These are phyloP conservation scores for Eumeta japonica DNA, from an alignment of 1,140 invertebrate genomes.

Conservation along the genomic window DNA sequence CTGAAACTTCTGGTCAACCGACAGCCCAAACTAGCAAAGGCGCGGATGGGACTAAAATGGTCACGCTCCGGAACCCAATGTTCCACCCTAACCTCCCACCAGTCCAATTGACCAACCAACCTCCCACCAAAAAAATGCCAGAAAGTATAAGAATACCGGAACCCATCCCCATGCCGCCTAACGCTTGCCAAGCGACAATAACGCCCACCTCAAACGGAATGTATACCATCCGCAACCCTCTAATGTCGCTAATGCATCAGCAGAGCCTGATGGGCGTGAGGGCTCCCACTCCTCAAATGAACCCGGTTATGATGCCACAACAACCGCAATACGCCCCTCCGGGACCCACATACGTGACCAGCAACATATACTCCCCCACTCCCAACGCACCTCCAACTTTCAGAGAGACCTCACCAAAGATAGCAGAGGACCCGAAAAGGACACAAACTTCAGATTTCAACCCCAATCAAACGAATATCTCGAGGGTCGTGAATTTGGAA, in stretches of 20 bases:
- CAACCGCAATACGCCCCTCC: slow-evolving; percentile 35
- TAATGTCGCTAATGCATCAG: slow-evolving; percentile 55
- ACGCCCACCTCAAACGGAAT: slow-evolving; percentile 60
- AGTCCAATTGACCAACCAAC: slow-evolving; percentile 38
- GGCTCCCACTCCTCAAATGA: slow-evolving; percentile 17
- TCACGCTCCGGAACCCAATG: slow-evolving; percentile 74
- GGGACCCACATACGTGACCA: background rate
- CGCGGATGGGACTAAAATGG: slow-evolving; percentile 63
- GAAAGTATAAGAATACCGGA: slow-evolving; percentile 39
- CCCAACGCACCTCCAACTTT: slow-evolving; percentile 1
- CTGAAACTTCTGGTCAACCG: slow-evolving; percentile 13
- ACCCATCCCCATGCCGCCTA: slow-evolving; percentile 50
- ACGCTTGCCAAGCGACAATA: slow-evolving; percentile 51
- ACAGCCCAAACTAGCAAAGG: slow-evolving; percentile 9
- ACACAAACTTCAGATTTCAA: slow-evolving; percentile 10
- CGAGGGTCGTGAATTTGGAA: slow-evolving; percentile 34
- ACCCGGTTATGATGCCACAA: slow-evolving; percentile 19
- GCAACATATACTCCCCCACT: background rate
- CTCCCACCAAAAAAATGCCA: slow-evolving; percentile 56
- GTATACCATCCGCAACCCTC: slow-evolving; percentile 77
- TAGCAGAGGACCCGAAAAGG: slow-evolving; percentile 33
- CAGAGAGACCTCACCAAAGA: slow-evolving; percentile 20
- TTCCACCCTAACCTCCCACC: slow-evolving; percentile 57
- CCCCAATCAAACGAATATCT: slow-evolving; percentile 3
- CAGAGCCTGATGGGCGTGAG: slow-evolving; percentile 37